These are phyloP conservation scores for Thysanoteuthis rhombus DNA, from an alignment of 2,888 invertebrate species.

Conservation along the genomic window DNA sequence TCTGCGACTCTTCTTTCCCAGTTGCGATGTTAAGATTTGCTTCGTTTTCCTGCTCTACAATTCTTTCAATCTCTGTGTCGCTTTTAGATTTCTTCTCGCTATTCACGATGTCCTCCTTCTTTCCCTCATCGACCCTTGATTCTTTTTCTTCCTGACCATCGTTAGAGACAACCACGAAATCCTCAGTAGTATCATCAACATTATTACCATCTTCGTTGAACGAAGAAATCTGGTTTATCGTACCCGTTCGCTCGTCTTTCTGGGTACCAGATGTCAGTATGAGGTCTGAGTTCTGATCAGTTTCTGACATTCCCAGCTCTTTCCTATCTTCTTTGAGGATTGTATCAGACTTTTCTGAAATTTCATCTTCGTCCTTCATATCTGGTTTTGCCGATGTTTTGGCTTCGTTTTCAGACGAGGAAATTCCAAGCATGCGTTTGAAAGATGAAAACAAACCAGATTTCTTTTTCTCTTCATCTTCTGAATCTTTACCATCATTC, in stretches of 20 bases:
- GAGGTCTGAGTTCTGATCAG: background rate
- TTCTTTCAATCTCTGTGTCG: no score
- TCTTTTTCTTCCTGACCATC: background rate
- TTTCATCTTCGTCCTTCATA: background rate
- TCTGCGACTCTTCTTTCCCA: background rate
- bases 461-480: background rate
- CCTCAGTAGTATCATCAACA: background rate
- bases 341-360: background rate
- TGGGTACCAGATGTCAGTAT: background rate
- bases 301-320: background rate
- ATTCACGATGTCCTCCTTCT: background rate
- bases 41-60: no score
- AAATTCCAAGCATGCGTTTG: constrained; percentile 21
- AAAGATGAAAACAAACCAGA: background rate
- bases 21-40: background rate
- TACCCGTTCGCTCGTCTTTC: background rate
- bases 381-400: background rate
- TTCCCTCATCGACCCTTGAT: background rate
- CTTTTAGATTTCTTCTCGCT: background rate
- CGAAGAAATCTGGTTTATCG: background rate
- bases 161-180: background rate
- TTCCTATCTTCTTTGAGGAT: background rate
- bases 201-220: background rate
- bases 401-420: background rate
- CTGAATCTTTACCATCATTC: background rate